Conservation (phyloP, 2,888 invertebrate genomes). For the Fragum sueziense region DNA sequence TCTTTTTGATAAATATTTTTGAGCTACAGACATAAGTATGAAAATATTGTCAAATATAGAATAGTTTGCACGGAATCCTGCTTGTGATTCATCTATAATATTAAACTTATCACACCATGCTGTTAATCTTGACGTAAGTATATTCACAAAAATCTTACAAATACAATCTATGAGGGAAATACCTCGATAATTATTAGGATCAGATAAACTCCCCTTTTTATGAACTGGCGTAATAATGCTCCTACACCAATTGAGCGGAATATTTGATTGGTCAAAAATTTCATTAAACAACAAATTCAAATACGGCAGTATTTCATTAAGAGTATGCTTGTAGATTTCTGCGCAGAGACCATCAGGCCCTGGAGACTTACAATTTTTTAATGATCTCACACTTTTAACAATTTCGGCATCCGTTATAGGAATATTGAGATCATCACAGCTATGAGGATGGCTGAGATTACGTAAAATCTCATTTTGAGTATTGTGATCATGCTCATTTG, state of each 20-base stretch:
- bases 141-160: conserved; percentile 7
- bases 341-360: conserved; percentile 9
- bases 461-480: neutral
- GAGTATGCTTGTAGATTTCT: neutral
- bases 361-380: neutral
- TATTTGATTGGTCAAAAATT: neutral
- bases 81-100: conserved; percentile 15
- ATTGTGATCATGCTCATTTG: neutral
- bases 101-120: neutral
- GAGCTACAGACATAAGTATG: too few relatives aligned
- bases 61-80: too few relatives aligned
- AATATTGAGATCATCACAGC: neutral
- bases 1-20: too few relatives aligned
- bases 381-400: neutral
- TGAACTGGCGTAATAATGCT: conserved; percentile 5
- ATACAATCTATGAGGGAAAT: conserved; percentile 35
- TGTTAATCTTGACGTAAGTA: neutral
- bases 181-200: conserved; percentile 34
- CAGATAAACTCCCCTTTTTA: conserved; percentile 12
- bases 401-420: neutral
- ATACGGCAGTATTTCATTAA: neutral
- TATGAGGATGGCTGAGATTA: neutral
- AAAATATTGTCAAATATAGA: too few relatives aligned
- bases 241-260: neutral
- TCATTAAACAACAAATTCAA: neutral